Conservation (phyloP, 1,140 invertebrate species). For the Seison nebaliae region DNA sequence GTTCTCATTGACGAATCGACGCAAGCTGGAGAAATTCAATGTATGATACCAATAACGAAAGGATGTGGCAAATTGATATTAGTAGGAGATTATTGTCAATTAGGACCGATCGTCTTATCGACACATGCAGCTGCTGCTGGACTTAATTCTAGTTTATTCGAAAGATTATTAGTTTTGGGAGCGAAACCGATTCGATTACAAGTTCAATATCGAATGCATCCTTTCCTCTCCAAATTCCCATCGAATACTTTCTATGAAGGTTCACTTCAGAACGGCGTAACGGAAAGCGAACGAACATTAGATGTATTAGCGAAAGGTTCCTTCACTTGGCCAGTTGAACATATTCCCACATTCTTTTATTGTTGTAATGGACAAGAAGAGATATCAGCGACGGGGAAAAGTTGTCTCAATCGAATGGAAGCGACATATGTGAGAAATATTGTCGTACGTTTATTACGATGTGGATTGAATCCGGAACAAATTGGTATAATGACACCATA, state of each 20-base stretch:
- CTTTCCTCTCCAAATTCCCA: conserved; percentile 76
- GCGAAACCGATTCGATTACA: conserved; percentile 57
- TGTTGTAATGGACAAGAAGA: conserved; percentile 88
- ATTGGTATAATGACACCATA: conserved; percentile 99
- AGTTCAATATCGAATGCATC: conserved; percentile 92
- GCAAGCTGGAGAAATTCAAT: conserved; percentile 86
- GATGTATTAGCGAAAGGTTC: conserved; percentile 65
- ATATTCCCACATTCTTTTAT: conserved; percentile 96
- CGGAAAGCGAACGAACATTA: conserved; percentile 51
- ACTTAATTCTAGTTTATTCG: conserved; percentile 82
- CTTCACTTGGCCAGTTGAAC: conserved; percentile 85
- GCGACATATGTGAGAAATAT: conserved; percentile 94
- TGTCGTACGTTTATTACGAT: conserved; percentile 60
- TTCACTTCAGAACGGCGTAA: conserved; percentile 10
- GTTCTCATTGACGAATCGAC: conserved; percentile 87
- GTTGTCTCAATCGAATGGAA: conserved; percentile 88
- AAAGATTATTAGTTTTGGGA: conserved; percentile 74
- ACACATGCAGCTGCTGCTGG: conserved; percentile 91
- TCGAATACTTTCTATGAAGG: conserved; percentile 98
- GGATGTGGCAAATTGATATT: conserved; percentile 78
- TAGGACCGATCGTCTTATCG: conserved; percentile 95
- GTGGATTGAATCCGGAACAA: conserved; percentile 80
- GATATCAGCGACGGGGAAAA: conserved; percentile 86
- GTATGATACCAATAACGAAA: conserved; percentile 87
- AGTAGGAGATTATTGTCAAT: conserved; percentile 92